A percentile compares a stretch with the other conserved stretches of the same genome.
Conservation (phyloP, 2,888 invertebrate genomes). For the Campoletis raptor region DNA sequence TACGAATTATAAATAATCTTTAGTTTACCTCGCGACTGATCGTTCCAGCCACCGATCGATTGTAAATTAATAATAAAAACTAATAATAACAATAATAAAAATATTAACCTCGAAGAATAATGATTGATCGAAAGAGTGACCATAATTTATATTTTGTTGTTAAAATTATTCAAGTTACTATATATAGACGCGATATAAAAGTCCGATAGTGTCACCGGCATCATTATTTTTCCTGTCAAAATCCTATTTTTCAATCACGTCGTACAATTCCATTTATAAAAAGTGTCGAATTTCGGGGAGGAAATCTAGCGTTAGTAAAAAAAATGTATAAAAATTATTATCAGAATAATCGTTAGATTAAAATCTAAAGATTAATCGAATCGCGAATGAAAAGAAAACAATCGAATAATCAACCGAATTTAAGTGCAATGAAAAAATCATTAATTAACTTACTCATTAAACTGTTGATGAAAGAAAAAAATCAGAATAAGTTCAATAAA, state of each 20-base stretch:
- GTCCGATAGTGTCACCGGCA: neutral
- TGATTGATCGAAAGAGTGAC: neutral
- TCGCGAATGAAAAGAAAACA: neutral
- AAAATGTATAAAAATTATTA: neutral
- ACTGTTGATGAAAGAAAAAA: neutral
- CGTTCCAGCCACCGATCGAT: conserved; percentile 36
- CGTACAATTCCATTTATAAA: neutral
- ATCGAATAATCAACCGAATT: neutral
- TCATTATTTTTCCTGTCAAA: neutral
- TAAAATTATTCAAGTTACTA: neutral
- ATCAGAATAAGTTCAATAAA: neutral
- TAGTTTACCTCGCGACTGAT: conserved; percentile 24
- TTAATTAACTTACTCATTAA: neutral
- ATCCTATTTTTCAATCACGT: neutral
- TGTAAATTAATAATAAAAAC: conserved; percentile 30
- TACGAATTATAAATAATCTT: conserved; percentile 56
- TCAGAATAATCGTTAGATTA: neutral
- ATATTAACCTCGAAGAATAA: neutral
- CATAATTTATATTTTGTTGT: neutral
- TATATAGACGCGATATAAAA: neutral
- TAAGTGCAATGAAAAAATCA: neutral
- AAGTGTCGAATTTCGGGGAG: neutral
- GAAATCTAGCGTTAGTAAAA: neutral
- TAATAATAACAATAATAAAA: conserved; percentile 2
- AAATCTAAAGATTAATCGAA: neutral